Base-by-base conservation (phyloP, 2,888 invertebrate species). In the Drosophila multiciliata region DNA sequence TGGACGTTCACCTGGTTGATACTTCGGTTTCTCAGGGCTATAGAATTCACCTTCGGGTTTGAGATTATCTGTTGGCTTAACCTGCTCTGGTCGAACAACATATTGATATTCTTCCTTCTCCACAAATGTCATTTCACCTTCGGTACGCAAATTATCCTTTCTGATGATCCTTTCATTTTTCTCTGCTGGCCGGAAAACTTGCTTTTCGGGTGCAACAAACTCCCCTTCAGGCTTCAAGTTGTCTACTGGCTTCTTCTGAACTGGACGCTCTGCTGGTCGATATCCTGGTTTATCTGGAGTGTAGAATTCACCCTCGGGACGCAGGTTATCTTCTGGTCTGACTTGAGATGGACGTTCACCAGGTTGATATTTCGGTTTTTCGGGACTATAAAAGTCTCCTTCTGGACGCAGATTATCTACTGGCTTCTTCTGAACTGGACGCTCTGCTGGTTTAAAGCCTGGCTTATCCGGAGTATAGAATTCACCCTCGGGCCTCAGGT, bases 71-170 rank as follows among this genome's bases (percentile, higher is more conserved):
- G 92, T 93, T 53, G 95, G 95, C 83, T 93, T 94, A 0, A 94
- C 92, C 65, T 74, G 74, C 3, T 73, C 73, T 11, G 74, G 73
- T 5, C 74, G 74, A n/a, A 65, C 80, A 4, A 85, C 80, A 48
- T 94, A 93, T 32, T 72, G 58, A 50, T 90, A 94, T 67, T 90
- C 82, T 3, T 84, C 78, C 63, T 90, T 91, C 89, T 91, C 94
- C 15, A 66, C 64, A 66, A 82, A 75, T 15, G 66, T 70, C 68
- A 86, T 90, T 62, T 90, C 89, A 9, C 94, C 94, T 84, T 94
- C 93, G 3, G 69, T 84, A 32, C 87, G 87, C 1, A 95, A 84
- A 80, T 94, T 95, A 83, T 95, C 95, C 15, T 93, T 89, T 5
- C 73, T 38, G 49, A 75, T 61, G 0, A 75, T 64, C 23, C 61